phyloP scores from a whole-genome alignment of 2,113 vertebrate species.

The Gorsachius goisagi region DNA sequence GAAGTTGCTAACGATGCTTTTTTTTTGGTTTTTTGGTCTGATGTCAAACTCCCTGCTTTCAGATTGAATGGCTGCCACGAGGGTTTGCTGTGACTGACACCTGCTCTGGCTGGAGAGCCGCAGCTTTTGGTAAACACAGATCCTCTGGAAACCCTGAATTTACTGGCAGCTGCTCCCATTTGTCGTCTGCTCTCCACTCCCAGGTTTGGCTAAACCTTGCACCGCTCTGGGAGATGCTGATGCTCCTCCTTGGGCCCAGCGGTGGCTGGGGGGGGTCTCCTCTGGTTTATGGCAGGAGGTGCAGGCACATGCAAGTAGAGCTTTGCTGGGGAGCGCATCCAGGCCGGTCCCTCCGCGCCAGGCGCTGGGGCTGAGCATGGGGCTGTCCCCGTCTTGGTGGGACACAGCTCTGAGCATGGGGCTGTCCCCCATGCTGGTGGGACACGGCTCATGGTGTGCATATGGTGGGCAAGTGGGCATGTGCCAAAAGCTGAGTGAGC shows the following conservation, averaged over 20 bases:
- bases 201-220: not conserved
- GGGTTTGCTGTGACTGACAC: conserved; percentile 46
- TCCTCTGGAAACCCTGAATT: not conserved
- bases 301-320: rapidly evolving
- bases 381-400: no score
- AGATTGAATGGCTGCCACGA: not conserved
- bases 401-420: no score
- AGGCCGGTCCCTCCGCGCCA: not conserved
- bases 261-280: not conserved
- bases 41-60: not conserved
- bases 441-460: rapidly evolving
- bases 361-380: not conserved
- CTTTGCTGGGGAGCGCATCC: not conserved
- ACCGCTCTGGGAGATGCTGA: rapidly evolving
- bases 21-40: not conserved
- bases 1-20: not conserved
- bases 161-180: conserved; percentile 17
- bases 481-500: not conserved
- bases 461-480: not conserved
- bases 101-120: conserved; percentile 22
- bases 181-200: not conserved
- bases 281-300: not conserved
- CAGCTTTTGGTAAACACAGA: not conserved
- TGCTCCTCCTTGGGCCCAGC: not conserved
- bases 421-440: not conserved